Percentiles rank a stretch among this genome's conserved stretches.
Conservation (phyloP, 2,113 vertebrate species). For the Rhegmatorhina hoffmannsi region DNA sequence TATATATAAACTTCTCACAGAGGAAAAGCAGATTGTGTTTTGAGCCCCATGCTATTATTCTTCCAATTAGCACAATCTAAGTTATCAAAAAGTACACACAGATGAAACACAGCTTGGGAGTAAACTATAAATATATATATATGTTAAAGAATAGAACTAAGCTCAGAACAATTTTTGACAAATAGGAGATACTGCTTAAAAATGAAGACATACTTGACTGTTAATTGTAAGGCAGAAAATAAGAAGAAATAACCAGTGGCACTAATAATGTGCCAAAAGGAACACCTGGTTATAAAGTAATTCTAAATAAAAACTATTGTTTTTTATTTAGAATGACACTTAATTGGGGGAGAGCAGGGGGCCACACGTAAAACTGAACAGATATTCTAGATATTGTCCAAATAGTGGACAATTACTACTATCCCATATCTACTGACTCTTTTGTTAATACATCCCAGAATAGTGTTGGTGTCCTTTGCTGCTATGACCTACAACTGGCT, state of each 20-base stretch:
- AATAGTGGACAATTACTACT: not conserved
- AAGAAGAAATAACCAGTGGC: not conserved
- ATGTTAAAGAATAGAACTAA: not conserved
- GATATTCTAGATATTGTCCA: not conserved
- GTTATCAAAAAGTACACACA: not conserved
- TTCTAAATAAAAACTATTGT: not conserved
- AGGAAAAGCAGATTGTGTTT: not conserved
- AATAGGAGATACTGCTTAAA: not conserved
- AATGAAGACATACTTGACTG: not conserved
- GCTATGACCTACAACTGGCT: not conserved
- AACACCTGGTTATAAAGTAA: not conserved
- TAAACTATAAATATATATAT: not conserved
- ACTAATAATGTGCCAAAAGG: not conserved
- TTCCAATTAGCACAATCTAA: not conserved
- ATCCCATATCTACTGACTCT: not conserved
- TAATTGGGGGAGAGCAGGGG: accelerated
- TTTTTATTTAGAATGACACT: not conserved
- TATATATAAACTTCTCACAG: not conserved
- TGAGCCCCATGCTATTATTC: not conserved
- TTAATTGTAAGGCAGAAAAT: not conserved
- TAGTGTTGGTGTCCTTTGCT: not conserved
- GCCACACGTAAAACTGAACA: not conserved
- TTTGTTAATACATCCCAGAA: not conserved
- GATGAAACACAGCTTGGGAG: not conserved
- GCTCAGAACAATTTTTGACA: not conserved